Evolutionary conservation across 2,888 invertebrate species (phyloP).

Genomic region (Cheilosia vulpina): DNA sequence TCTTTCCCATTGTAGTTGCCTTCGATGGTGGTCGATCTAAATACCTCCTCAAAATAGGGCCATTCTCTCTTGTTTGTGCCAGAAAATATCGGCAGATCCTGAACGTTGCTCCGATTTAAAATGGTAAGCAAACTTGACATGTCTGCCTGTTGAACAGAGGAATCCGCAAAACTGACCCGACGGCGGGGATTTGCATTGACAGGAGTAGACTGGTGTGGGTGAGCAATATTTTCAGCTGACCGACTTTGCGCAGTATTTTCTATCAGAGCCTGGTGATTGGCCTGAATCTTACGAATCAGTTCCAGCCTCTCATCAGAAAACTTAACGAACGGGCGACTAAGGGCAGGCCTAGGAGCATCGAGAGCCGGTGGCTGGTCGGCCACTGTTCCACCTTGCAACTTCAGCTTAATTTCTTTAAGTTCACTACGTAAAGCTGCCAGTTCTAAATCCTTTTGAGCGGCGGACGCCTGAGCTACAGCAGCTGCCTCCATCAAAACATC

Average conservation of each 20-base stretch:
- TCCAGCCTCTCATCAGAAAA: not conserved
- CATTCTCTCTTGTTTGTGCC: conserved; percentile 3
- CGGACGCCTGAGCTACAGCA: not conserved
- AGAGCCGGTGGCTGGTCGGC: not conserved
- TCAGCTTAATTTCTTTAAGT: not conserved
- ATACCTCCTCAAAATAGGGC: not conserved
- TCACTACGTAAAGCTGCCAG: not conserved
- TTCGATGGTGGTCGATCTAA: not conserved
- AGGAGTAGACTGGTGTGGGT: not conserved
- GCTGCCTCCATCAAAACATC: conserved; percentile 1
- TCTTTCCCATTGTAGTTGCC: not conserved
- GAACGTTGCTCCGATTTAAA: conserved; percentile 2
- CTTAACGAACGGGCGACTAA: not conserved
- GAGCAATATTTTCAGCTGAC: not conserved
- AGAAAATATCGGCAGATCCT: conserved; percentile 1
- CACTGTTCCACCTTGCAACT: not conserved
- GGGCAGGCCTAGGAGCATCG: not conserved
- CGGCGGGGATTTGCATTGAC: not conserved
- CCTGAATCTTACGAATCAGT: not conserved
- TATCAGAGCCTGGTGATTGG: not conserved
- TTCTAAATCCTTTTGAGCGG: not conserved
- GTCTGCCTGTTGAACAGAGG: not conserved
- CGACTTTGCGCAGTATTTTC: not conserved
- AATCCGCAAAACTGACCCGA: not conserved
- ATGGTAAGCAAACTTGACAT: conserved; percentile 1